phyloP scores from a whole-genome alignment of 2,888 invertebrate species.

The Dioctria linearis region DNA sequence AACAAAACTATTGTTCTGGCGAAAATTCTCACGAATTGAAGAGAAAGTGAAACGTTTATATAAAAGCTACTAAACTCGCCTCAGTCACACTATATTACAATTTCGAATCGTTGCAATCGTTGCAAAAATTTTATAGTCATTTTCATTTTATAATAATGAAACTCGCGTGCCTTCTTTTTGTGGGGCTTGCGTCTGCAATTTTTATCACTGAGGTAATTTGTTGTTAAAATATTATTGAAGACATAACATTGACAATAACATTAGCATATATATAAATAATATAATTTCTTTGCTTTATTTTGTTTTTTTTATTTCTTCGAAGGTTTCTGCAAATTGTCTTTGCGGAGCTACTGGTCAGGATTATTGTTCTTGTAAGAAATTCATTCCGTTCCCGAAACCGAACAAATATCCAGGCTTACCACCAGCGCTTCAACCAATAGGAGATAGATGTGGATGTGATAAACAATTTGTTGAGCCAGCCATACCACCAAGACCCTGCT shows the following conservation, averaged over 20 bases:
- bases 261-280: too few relatives aligned
- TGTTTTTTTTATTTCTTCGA: slow-evolving; percentile 1
- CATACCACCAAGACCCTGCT: slow-evolving; percentile 62
- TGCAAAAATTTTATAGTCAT: neutral
- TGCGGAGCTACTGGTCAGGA: slow-evolving; percentile 66
- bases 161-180: slow-evolving; percentile 14
- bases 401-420: slow-evolving; percentile 57
- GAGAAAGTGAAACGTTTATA: neutral
- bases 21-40: slow-evolving; percentile 26
- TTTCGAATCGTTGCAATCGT: neutral
- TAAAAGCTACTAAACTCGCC: slow-evolving; percentile 5
- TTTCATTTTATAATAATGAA: neutral
- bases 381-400: slow-evolving; percentile 57
- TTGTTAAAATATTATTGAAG: neutral
- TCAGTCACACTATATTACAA: slow-evolving; percentile 5
- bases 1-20: slow-evolving; percentile 23
- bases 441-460: slow-evolving; percentile 68
- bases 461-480: slow-evolving; percentile 69
- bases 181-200: slow-evolving; percentile 21
- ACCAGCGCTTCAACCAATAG: slow-evolving; percentile 65
- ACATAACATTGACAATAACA: neutral
- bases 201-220: slow-evolving; percentile 14
- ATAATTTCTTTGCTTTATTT: neutral
- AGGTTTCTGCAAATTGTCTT: slow-evolving; percentile 66
- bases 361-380: slow-evolving; percentile 61